phyloP scores from a whole-genome alignment of 2,113 vertebrate species.

The Trematomus loennbergii region DNA sequence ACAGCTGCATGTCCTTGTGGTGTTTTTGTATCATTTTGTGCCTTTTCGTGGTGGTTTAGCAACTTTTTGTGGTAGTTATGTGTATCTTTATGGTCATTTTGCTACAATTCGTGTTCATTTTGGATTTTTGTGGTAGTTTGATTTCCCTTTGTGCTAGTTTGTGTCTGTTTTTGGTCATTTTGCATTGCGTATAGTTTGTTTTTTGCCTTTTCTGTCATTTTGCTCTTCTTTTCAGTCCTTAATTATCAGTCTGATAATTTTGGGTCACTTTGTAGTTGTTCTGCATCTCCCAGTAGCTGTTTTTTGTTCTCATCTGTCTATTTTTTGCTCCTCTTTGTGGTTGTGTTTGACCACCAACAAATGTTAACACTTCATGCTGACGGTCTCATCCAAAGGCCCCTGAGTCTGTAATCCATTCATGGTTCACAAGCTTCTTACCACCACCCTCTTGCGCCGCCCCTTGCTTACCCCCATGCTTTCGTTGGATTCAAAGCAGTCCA shows the following conservation, averaged over 20 bases:
- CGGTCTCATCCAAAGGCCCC: not conserved
- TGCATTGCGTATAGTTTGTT: no score
- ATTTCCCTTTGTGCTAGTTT: not conserved
- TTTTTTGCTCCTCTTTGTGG: not conserved
- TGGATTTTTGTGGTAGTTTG: no score
- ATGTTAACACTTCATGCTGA: not conserved
- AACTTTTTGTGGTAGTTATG: not conserved
- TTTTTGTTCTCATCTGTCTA: not conserved
- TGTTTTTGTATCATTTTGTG: not conserved
- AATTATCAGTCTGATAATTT: not conserved
- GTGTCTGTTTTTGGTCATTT: not conserved
- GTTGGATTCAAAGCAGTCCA: constrained; percentile 97
- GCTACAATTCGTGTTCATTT: not conserved
- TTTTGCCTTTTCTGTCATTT: no score
- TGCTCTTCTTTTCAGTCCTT: no score
- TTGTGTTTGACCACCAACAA: not conserved
- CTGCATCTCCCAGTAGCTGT: not conserved
- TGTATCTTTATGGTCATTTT: not conserved
- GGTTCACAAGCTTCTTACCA: not conserved
- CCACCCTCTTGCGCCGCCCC: not conserved
- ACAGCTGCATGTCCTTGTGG: not conserved
- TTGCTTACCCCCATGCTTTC: constrained; percentile 91
- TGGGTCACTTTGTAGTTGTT: not conserved
- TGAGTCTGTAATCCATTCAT: not conserved
- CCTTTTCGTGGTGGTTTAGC: not conserved